Evolutionary conservation across 2,113 vertebrate species (phyloP).

Genomic region (Erythrocercus mccallii): DNA sequence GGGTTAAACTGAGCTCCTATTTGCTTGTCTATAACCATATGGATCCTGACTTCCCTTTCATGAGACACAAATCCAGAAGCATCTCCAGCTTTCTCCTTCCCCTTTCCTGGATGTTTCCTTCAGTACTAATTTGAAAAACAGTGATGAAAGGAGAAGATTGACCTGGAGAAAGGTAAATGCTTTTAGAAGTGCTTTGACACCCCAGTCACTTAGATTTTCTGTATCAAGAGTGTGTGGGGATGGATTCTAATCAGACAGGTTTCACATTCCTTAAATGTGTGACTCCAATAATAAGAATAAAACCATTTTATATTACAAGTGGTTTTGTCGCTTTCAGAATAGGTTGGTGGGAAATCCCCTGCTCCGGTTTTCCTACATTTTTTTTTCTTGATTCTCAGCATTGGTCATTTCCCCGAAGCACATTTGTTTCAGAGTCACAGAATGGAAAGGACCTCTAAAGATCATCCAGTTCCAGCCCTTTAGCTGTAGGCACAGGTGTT

Average conservation of each 20-base stretch:
- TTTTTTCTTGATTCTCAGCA: background rate
- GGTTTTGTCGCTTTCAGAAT: background rate
- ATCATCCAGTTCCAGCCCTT: background rate
- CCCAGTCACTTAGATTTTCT: background rate
- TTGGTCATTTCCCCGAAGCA: background rate
- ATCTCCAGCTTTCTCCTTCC: background rate
- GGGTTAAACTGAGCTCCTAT: background rate
- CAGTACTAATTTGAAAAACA: background rate
- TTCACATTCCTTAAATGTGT: background rate
- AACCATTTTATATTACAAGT: background rate
- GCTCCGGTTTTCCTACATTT: background rate
- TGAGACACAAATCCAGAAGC: background rate
- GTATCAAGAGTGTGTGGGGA: background rate
- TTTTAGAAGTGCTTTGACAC: background rate
- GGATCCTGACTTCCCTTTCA: background rate
- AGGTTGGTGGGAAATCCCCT: background rate
- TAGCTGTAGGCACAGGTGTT: background rate
- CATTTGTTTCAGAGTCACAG: background rate
- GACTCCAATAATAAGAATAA: slow-evolving; percentile 1
- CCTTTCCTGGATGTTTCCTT: background rate
- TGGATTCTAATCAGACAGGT: background rate
- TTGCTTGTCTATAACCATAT: background rate
- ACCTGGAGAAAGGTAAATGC: background rate
- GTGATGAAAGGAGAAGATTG: background rate
- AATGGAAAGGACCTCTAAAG: background rate